Conservation (phyloP, 1,140 invertebrate genomes). For the Wasmannia auropunctata region DNA sequence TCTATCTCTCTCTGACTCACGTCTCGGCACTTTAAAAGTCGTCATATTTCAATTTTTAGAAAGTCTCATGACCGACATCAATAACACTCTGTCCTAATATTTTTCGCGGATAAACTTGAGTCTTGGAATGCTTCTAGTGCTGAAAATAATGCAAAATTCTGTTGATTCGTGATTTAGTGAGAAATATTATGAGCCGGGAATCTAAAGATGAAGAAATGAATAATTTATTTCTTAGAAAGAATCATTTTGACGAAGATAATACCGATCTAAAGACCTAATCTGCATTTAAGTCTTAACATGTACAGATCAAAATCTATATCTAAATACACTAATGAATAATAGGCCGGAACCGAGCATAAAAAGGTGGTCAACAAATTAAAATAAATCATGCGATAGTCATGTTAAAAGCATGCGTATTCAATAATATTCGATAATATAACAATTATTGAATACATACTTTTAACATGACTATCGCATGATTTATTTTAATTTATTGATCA, state of each 20-base stretch:
- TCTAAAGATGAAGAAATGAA: background rate
- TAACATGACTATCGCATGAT: too few species aligned
- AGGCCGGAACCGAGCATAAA: too few species aligned
- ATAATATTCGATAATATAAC: too few species aligned
- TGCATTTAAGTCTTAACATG: background rate
- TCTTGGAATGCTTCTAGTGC: background rate
- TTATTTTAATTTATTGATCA: too few species aligned
- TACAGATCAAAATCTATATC: too few species aligned
- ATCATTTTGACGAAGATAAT: background rate
- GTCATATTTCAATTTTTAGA: slow-evolving; percentile 56
- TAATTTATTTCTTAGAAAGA: background rate
- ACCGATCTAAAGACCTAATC: background rate
- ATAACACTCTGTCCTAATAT: slow-evolving; percentile 22
- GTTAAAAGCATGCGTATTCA: too few species aligned
- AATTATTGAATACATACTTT: too few species aligned
- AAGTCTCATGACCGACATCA: slow-evolving; percentile 22
- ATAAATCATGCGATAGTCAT: too few species aligned
- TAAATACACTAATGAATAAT: too few species aligned
- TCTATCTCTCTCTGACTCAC: background rate
- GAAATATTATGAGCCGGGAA: background rate
- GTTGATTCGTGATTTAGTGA: background rate
- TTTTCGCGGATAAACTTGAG: background rate
- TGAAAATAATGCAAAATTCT: background rate
- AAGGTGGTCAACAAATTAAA: too few species aligned
- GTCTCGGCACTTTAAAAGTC: slow-evolving; percentile 13